A percentile compares a stretch with the other conserved stretches of the same genome.
Evolutionary conservation across 2,113 vertebrate genomes (phyloP).

Genomic region (Anhinga anhinga): DNA sequence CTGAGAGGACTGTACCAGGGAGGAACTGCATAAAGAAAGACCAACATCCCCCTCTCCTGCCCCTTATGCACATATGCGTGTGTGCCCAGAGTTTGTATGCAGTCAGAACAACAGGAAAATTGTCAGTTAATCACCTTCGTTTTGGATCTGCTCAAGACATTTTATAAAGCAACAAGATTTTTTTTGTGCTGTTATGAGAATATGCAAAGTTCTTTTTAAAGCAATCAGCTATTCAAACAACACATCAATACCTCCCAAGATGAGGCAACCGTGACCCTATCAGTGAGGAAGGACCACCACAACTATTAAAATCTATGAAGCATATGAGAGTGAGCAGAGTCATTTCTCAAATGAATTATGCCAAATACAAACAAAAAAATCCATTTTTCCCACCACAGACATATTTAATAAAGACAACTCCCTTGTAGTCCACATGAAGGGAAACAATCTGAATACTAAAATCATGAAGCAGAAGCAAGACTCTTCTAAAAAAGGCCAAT

Average conservation of each 20-base stretch:
- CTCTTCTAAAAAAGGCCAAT: too few relatives aligned
- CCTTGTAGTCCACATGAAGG: too few relatives aligned
- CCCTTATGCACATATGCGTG: fast-evolving
- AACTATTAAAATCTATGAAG: neutral
- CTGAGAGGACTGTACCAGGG: neutral
- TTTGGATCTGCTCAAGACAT: neutral
- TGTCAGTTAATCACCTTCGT: neutral
- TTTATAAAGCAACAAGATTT: neutral
- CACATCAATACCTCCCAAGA: neutral
- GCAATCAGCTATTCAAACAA: neutral
- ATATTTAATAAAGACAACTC: neutral
- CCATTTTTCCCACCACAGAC: neutral
- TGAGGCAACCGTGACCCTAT: neutral
- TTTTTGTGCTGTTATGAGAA: neutral
- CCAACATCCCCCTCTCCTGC: neutral
- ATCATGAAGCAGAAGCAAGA: too few relatives aligned
- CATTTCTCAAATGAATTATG: neutral
- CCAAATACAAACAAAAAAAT: neutral
- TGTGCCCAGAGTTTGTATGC: fast-evolving
- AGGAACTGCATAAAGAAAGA: neutral
- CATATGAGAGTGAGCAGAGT: fast-evolving
- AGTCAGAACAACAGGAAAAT: neutral
- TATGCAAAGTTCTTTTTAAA: neutral
- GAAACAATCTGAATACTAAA: too few relatives aligned
- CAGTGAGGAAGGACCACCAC: neutral